Evolutionary conservation across 2,888 invertebrate genomes (phyloP), one percentile per base, ranked within the genome.

Genomic region (Leucophora obtusa): DNA sequence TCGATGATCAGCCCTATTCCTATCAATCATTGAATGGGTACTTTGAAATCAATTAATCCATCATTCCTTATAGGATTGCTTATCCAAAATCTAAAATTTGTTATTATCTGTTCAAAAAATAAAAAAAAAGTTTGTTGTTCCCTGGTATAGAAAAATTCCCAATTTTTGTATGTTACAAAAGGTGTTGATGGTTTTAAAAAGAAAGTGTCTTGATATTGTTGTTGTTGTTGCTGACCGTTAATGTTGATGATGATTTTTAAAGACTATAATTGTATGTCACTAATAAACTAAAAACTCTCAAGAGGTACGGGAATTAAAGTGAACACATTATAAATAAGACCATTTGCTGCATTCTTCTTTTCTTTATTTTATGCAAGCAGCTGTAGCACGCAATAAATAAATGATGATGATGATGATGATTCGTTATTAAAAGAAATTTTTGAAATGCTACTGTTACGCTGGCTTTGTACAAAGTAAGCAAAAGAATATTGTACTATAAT

Each of bases 181-280:
- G 79, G 79, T 79, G 79, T 78, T 80, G 79, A 80, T 74, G 54
- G 54, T 50, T 60, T 71, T 66, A 76, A 68, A 77, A 77, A 82
- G 79, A 79, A 82, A 82, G 77, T 82, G 72, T 71, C 75, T 68
- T 65, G 69, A 77, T 69, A 59, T 58, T 60, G 54, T 56, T 54
- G 15, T 63, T 65, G 51, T 47, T 60, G 71, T 35, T 66, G 59
- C 62, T 73, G 65, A 59, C 60, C 56, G 62, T 18, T 33, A 21
- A 15, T 53, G 62, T 18, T 33, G 33, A 15, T 53, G 18, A 53
- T 50, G 18, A 50, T 69, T 77, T 77, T 81, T 70, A 74, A 73
- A 81, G 65, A 77, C 73, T 66, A 62, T 81, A 81, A 74, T 77
- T 81, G 77, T 74, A 35, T 71, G 77, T 70, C 73, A 81, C 59